Evolutionary conservation across 2,888 invertebrate genomes (phyloP).

Genomic region (Patella ulyssiponensis): DNA sequence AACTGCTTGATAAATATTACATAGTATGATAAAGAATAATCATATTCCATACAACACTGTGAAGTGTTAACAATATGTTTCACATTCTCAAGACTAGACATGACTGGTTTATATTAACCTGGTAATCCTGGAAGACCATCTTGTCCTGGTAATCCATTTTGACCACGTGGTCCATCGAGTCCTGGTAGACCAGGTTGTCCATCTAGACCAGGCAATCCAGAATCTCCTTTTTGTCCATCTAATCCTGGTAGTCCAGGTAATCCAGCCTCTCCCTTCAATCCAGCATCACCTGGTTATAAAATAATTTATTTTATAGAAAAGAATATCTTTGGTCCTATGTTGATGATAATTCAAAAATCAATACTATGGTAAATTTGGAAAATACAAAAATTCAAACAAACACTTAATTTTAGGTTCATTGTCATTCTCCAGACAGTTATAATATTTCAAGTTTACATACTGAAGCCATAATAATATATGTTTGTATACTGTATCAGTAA

Average conservation of each 20-base stretch:
- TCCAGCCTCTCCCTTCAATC: conserved; percentile 48
- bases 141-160: conserved; percentile 50
- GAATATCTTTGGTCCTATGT: too few relatives aligned
- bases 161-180: conserved; percentile 49
- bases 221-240: conserved; percentile 50
- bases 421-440: too few relatives aligned
- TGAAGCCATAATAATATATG: too few relatives aligned
- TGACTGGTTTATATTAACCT: conserved; percentile 34
- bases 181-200: conserved; percentile 70
- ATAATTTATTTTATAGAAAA: neutral
- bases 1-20: too few relatives aligned
- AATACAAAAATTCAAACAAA: too few relatives aligned
- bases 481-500: too few relatives aligned
- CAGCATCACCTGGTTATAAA: conserved; percentile 13
- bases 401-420: too few relatives aligned
- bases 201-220: conserved; percentile 45
- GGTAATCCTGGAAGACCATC: conserved; percentile 54
- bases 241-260: conserved; percentile 49
- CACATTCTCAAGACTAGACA: neutral
- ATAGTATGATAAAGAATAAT: too few relatives aligned
- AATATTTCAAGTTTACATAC: too few relatives aligned
- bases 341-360: too few relatives aligned
- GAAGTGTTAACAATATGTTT: neutral
- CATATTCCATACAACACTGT: too few relatives aligned
- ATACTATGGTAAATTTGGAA: too few relatives aligned